phyloP scores from a whole-genome alignment of 2,113 vertebrate genomes.

The Nyctibius bracteatus region DNA sequence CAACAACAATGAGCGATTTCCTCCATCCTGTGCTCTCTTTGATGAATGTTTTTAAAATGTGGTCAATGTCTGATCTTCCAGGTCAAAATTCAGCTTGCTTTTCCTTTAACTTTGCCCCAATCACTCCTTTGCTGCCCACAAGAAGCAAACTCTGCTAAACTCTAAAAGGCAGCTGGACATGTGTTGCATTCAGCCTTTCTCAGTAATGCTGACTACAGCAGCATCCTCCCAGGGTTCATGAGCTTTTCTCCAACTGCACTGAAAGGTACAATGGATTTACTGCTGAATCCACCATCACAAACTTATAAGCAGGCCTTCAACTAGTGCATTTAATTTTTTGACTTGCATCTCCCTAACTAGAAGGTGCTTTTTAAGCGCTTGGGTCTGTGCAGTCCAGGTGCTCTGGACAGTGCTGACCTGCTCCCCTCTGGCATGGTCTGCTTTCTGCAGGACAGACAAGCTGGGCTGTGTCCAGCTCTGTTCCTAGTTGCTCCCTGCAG shows the following conservation, averaged over 20 bases:
- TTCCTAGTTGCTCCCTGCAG: not conserved
- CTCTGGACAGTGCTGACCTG: not conserved
- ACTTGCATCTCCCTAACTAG: not conserved
- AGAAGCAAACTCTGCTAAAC: not conserved
- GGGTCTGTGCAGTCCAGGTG: not conserved
- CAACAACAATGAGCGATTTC: not conserved
- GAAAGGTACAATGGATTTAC: not conserved
- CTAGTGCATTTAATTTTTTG: not conserved
- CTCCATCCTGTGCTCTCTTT: slow-evolving; percentile 8
- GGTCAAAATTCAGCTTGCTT: not conserved
- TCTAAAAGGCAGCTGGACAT: not conserved
- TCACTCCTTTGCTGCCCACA: not conserved
- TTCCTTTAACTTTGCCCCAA: slow-evolving; percentile 29
- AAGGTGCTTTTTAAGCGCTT: not conserved
- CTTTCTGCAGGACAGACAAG: not conserved
- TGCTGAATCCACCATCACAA: not conserved
- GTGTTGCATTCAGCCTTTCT: not conserved
- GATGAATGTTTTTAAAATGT: not conserved
- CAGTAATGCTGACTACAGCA: not conserved
- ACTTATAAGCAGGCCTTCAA: not conserved
- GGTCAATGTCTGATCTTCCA: not conserved
- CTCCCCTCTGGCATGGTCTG: not conserved
- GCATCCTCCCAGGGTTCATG: not conserved
- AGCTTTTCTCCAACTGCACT: not conserved
- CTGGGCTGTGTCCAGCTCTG: not conserved